Evolutionary conservation across 2,888 invertebrate species (phyloP), one percentile per base, ranked within the genome.

Genomic region (Podotricha telesiphe): DNA sequence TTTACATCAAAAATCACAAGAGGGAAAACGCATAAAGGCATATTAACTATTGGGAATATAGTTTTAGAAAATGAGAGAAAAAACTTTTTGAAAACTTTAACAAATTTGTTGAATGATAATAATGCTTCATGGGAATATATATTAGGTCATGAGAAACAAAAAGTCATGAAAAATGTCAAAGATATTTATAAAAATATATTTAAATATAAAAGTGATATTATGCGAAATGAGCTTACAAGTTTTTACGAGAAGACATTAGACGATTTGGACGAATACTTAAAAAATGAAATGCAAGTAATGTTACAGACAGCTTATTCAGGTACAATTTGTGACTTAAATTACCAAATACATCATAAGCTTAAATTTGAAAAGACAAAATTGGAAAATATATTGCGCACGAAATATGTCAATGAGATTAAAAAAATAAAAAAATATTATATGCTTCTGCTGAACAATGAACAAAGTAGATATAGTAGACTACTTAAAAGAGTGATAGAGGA

Each of bases 1-100:
- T 90, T 92, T 73, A 93, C 93, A 17, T 91, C 92, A 0, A 92
- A 89, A 83, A 87, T 90, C 67, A 86, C 85, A 17, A 84, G 90
- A 79, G 90, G 88, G 2, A 84, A 78, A 73, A 85, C 92, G 45
- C 92, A 93, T 72, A 80, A 87, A 80, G 92, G 93, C 48, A 89
- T 93, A 70, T 78, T 91, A 53, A 75, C 76, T 15, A 92, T 92
- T 65, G 93, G 91, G 1, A 80, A 89, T 75, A 75, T 74, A 62
- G 76, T 90, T 10, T 75, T 91, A 42, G 76, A 81, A 72, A 78
- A 71, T 51, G 88, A 91, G 74, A 78, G 82, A 28, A 77, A 69
- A 1, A 77, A 74, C 42, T 89, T 89, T 77, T 67, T 82, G 19
- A 77, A 76, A 45, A 74, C 76, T 34, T 65, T 92, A 11, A 76